Percentiles rank a stretch among this genome's conserved stretches.
phyloP scores from a whole-genome alignment of 2,888 invertebrate species.

The Dichetophora obliterata region DNA sequence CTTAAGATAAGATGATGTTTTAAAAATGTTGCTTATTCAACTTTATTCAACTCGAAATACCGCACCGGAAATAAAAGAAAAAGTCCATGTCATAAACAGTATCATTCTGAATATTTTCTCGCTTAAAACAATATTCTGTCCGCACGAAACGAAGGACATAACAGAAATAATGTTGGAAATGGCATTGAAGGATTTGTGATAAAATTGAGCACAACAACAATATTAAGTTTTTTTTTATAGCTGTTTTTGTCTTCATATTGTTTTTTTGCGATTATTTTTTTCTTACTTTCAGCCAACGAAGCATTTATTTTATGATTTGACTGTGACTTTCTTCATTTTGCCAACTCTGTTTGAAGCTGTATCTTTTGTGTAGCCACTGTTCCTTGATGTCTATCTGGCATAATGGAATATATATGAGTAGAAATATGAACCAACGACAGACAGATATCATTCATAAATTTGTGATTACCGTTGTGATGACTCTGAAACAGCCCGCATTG shows the following conservation, averaged over 20 bases:
- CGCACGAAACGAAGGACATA: not conserved
- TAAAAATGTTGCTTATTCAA: no score
- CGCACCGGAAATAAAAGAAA: no score
- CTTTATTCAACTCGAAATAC: no score
- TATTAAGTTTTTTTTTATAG: not conserved
- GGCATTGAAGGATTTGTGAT: constrained; percentile 12
- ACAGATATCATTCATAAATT: constrained; percentile 19
- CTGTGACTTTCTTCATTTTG: not conserved
- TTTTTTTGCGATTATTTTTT: not conserved
- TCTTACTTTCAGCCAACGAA: constrained; percentile 9
- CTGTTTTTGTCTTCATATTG: not conserved
- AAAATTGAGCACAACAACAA: not conserved
- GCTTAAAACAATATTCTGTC: no score
- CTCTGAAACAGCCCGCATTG: not conserved
- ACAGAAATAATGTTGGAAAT: not conserved
- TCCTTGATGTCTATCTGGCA: not conserved
- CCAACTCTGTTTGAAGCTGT: not conserved
- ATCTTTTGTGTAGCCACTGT: not conserved
- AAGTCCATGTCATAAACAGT: no score
- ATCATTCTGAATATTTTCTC: no score
- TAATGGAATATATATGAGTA: constrained; percentile 6
- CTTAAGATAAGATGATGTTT: no score
- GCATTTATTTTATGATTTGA: constrained; percentile 17
- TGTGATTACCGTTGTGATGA: constrained; percentile 6
- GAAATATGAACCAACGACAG: not conserved